phyloP scores from a whole-genome alignment of 1,140 invertebrate species.

The Tetramorium alpestre region DNA sequence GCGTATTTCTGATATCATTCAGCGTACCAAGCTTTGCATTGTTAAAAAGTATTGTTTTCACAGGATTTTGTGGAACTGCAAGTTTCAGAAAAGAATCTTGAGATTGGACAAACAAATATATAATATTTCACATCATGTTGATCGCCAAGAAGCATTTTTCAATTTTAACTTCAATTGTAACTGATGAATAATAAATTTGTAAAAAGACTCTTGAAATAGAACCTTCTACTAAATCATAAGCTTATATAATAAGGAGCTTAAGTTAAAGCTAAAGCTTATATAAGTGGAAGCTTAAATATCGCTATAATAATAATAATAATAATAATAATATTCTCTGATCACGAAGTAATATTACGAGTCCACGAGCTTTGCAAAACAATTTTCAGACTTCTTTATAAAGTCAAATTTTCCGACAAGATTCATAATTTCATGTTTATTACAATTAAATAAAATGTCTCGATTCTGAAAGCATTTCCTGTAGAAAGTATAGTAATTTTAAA shows the following conservation, averaged over 20 bases:
- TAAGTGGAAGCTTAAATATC: conserved; percentile 25
- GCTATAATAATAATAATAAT: neutral
- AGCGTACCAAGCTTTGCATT: neutral
- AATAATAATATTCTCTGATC: conserved; percentile 2
- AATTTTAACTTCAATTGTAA: conserved; percentile 8
- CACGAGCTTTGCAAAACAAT: neutral
- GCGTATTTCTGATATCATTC: conserved; percentile 24
- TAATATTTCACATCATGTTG: neutral
- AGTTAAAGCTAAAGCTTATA: conserved; percentile 38
- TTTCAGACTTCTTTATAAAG: neutral
- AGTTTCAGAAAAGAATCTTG: neutral
- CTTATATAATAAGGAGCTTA: conserved; percentile 46
- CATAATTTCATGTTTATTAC: neutral
- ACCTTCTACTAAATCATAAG: conserved; percentile 13
- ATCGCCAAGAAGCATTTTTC: neutral
- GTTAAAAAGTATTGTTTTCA: neutral
- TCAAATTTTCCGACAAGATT: neutral
- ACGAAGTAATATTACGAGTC: neutral
- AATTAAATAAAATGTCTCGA: neutral
- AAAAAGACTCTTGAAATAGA: neutral
- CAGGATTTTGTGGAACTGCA: neutral
- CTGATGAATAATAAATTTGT: conserved; percentile 20
- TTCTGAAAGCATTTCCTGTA: neutral
- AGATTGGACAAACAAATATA: neutral
- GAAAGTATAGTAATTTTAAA: neutral